These are phyloP conservation scores for Petrolisthes manimaculis DNA, from an alignment of 2,888 invertebrate genomes.

Conservation along the genomic window DNA sequence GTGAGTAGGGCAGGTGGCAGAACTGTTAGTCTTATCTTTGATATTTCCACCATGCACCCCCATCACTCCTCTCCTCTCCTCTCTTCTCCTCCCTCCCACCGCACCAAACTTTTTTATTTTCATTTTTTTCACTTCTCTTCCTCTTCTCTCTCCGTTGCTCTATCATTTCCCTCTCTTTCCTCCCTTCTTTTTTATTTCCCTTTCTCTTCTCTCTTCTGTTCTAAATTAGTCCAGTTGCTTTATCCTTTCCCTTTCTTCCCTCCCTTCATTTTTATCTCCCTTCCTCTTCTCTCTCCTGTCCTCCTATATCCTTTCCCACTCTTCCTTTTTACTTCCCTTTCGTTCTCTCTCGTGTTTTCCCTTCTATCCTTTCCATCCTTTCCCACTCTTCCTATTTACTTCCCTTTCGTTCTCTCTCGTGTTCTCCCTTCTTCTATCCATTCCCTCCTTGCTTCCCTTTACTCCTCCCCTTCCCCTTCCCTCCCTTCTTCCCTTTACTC, in stretches of 20 bases:
- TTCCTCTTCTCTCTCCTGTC: conserved; percentile 1
- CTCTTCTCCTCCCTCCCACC: background rate
- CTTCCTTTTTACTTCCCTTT: background rate
- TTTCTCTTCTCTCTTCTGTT: background rate
- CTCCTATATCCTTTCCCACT: background rate
- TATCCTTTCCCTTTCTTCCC: background rate
- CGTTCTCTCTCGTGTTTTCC: background rate
- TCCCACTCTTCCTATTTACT: background rate
- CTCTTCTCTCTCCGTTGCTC: background rate
- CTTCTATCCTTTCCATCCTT: background rate
- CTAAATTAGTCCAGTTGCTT: background rate
- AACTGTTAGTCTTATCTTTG: background rate
- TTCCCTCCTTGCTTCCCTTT: background rate
- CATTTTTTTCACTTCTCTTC: background rate
- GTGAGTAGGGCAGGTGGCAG: conserved; percentile 2
- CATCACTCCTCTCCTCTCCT: background rate
- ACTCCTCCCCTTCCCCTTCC: conserved; percentile 13
- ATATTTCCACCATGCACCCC: background rate
- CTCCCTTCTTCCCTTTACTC: conserved; percentile 9
- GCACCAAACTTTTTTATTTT: background rate
- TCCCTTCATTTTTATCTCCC: background rate
- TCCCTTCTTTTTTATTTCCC: background rate
- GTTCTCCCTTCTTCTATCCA: background rate
- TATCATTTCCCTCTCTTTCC: no score
- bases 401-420: background rate